A percentile compares a stretch with the other conserved stretches of the same genome.
Evolutionary conservation across 1,140 invertebrate genomes (phyloP).

Genomic region (Drosophila sulfurigaster): DNA sequence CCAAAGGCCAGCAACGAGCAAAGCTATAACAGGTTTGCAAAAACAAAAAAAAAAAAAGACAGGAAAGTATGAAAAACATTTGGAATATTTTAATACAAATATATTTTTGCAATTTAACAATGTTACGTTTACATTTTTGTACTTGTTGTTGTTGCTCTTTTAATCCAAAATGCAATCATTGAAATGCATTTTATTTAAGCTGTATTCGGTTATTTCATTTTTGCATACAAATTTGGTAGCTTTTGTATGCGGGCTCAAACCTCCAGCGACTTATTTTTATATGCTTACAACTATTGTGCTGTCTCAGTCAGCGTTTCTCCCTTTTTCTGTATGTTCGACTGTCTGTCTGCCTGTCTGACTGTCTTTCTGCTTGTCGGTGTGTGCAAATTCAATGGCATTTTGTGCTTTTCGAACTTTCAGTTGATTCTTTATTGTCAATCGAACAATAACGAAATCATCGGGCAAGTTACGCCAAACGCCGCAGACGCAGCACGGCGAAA

Average conservation of each 20-base stretch:
- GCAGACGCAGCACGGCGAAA: conserved; percentile 71
- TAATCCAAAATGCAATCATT: conserved; percentile 81
- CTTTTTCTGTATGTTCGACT: background rate
- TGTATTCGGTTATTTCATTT: conserved; percentile 77
- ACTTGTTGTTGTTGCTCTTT: conserved; percentile 44
- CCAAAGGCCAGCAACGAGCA: conserved; percentile 45
- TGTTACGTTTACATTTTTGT: conserved; percentile 4
- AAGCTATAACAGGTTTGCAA: conserved; percentile 25
- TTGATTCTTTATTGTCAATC: conserved; percentile 83
- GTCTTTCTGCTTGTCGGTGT: conserved; percentile 9
- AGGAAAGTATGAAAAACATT: conserved; percentile 29
- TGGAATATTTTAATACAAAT: conserved; percentile 53
- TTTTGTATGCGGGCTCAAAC: conserved; percentile 48
- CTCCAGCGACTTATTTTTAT: conserved; percentile 76
- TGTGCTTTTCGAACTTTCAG: conserved; percentile 80
- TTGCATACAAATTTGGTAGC: conserved; percentile 75
- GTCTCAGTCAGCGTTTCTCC: conserved; percentile 22
- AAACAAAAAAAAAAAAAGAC: background rate
- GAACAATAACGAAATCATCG: conserved; percentile 83
- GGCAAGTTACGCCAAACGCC: conserved; percentile 80
- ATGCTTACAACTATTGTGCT: conserved; percentile 68
- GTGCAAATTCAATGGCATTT: conserved; percentile 74
- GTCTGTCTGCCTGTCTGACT: background rate
- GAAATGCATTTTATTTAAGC: conserved; percentile 82
- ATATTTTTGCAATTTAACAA: conserved; percentile 28